These are phyloP conservation scores for Raphicerus campestris DNA, from an alignment of 2,113 vertebrate genomes.

Conservation along the genomic window DNA sequence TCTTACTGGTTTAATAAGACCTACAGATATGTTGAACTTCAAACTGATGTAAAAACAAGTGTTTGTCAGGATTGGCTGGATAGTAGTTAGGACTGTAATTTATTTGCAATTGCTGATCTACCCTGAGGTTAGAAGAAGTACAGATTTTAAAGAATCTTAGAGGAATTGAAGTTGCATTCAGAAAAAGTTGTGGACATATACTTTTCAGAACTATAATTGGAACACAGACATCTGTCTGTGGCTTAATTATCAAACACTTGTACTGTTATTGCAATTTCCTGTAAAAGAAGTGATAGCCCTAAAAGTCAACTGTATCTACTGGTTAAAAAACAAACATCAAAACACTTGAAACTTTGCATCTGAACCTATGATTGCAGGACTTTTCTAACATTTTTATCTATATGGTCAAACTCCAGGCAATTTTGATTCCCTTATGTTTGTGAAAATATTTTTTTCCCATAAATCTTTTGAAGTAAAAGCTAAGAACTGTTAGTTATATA, in stretches of 20 bases:
- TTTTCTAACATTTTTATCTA: neutral
- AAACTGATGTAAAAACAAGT: neutral
- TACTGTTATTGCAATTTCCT: neutral
- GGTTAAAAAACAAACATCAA: neutral
- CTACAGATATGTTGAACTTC: neutral
- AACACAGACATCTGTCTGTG: neutral
- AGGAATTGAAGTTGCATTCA: neutral
- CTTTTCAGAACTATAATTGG: neutral
- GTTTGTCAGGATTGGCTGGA: neutral
- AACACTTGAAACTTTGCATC: neutral
- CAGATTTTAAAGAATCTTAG: neutral
- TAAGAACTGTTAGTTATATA: neutral
- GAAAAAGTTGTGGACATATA: neutral
- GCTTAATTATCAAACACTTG: neutral
- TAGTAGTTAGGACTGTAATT: neutral
- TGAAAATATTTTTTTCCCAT: neutral
- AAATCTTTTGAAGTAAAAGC: neutral
- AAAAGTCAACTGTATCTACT: neutral
- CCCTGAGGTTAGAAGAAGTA: neutral
- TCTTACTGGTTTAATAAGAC: neutral
- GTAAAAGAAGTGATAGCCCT: neutral
- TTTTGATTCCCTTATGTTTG: neutral
- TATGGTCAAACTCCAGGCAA: neutral
- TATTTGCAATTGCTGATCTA: neutral
- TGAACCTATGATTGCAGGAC: neutral